Conservation (phyloP, 1,140 invertebrate species). For the Drosophila subpulchrella region DNA sequence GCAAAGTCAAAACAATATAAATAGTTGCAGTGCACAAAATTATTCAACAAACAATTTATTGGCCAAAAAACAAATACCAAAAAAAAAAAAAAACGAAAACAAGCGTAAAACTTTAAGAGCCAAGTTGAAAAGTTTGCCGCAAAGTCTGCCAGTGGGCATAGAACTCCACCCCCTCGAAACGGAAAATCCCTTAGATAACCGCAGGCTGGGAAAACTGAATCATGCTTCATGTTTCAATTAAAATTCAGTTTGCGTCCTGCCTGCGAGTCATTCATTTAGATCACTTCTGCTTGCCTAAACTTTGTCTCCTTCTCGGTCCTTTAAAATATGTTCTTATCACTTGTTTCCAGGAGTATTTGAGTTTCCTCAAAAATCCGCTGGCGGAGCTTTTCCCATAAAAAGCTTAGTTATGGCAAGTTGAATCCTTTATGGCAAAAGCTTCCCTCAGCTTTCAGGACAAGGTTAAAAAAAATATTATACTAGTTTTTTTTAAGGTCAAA, state of each 20-base stretch:
- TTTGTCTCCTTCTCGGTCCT: conserved; percentile 2
- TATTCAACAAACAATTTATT: conserved; percentile 50
- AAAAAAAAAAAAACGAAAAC: too few species aligned
- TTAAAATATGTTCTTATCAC: background rate
- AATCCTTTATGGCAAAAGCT: background rate
- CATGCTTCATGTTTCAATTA: conserved; percentile 56
- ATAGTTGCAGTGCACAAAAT: conserved; percentile 41
- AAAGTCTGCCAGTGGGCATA: background rate
- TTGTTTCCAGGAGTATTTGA: too few species aligned
- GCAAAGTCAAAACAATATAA: conserved; percentile 49
- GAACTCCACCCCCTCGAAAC: too few species aligned
- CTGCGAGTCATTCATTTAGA: conserved; percentile 53
- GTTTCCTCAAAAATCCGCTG: background rate
- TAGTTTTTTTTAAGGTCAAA: too few species aligned
- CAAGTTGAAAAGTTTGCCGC: conserved; percentile 13
- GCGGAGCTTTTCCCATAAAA: conserved; percentile 25
- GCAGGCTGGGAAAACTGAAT: conserved; percentile 47
- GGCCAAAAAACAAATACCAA: conserved; percentile 3
- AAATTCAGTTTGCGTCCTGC: conserved; percentile 54
- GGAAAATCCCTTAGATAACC: conserved; percentile 13
- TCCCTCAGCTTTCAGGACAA: background rate
- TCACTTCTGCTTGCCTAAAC: conserved; percentile 44
- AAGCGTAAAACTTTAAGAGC: conserved; percentile 28
- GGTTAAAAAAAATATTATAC: too few species aligned
- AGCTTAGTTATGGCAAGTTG: background rate